phyloP scores from a whole-genome alignment of 1,140 invertebrate genomes.

The Papilio helenus region DNA sequence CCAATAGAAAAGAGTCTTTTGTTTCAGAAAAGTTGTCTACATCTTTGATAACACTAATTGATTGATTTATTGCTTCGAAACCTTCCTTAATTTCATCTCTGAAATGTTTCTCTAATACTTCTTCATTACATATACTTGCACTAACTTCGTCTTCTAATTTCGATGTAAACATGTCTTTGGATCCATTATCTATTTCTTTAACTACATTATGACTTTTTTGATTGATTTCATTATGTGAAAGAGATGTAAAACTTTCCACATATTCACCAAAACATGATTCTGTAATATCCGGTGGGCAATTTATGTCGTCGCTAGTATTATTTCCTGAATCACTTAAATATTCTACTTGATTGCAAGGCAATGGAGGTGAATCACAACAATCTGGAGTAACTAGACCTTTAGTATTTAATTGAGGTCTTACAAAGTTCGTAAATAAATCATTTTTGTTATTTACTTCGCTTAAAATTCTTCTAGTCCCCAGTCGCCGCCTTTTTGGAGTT shows the following conservation, averaged over 20 bases:
- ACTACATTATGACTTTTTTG: slow-evolving; percentile 41
- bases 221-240: slow-evolving; percentile 45
- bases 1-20: slow-evolving; percentile 69
- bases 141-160: slow-evolving; percentile 51
- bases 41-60: slow-evolving; percentile 55
- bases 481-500: slow-evolving; percentile 67
- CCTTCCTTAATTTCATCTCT: slow-evolving; percentile 59
- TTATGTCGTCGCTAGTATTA: slow-evolving; percentile 60
- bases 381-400: slow-evolving; percentile 26
- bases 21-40: slow-evolving; percentile 64
- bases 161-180: slow-evolving; percentile 61
- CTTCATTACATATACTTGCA: slow-evolving; percentile 41
- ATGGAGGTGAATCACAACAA: slow-evolving; percentile 65
- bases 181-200: slow-evolving; percentile 50
- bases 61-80: slow-evolving; percentile 68
- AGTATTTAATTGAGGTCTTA: slow-evolving; percentile 44
- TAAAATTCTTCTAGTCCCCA: slow-evolving; percentile 53
- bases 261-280: slow-evolving; percentile 51
- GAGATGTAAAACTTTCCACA: slow-evolving; percentile 57
- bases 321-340: slow-evolving; percentile 65
- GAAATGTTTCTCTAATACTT: slow-evolving; percentile 53
- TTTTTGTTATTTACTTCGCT: slow-evolving; percentile 44
- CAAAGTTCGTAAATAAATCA: slow-evolving; percentile 47
- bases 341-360: slow-evolving; percentile 76
- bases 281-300: slow-evolving; percentile 56